A percentile compares a stretch with the other conserved stretches of the same genome.
Conservation (phyloP, 2,888 invertebrate species). For the Nasonovia ribisnigri region DNA sequence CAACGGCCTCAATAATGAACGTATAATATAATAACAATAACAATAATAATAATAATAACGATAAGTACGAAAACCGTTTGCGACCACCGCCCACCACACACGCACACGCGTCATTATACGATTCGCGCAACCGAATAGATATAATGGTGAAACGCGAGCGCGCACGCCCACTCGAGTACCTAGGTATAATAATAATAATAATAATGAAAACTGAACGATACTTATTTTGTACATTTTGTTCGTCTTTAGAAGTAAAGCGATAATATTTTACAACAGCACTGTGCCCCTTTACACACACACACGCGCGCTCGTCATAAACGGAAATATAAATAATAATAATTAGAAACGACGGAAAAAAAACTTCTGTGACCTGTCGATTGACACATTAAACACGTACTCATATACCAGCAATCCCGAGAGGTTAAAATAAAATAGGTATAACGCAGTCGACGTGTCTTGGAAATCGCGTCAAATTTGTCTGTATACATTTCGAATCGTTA, state of each 20-base stretch:
- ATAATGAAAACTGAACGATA: background rate
- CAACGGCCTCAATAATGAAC: background rate
- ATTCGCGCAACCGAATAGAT: conserved; percentile 41
- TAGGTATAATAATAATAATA: background rate
- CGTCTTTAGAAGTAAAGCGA: background rate
- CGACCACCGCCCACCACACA: background rate
- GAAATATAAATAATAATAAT: background rate
- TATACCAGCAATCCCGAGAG: background rate
- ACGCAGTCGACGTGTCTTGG: background rate
- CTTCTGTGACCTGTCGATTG: background rate
- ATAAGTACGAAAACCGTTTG: conserved; percentile 25
- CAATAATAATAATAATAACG: background rate
- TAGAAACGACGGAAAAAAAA: background rate
- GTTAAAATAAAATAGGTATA: background rate
- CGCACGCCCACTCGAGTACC: conserved; percentile 33
- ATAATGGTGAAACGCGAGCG: conserved; percentile 38
- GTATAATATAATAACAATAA: background rate
- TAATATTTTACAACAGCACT: background rate
- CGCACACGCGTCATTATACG: conserved; percentile 22
- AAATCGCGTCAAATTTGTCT: background rate
- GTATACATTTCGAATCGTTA: background rate
- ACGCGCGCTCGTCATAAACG: background rate
- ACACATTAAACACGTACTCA: background rate
- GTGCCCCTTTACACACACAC: background rate
- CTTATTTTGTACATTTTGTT: background rate